Evolutionary conservation across 2,797 vertebrate genomes (phyloP).

Genomic region (Rhinoraja longicauda): DNA sequence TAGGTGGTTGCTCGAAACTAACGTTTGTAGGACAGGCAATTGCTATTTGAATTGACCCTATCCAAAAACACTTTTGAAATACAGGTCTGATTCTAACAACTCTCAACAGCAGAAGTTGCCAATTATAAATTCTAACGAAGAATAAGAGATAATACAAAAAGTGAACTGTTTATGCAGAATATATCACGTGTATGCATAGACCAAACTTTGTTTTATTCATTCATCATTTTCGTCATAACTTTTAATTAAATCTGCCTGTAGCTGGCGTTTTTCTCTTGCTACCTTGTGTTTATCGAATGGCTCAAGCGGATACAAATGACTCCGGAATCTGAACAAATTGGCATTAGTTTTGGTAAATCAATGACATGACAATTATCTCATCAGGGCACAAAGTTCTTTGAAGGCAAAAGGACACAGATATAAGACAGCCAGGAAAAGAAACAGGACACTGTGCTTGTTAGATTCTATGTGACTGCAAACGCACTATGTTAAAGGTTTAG

Average conservation of each 20-base stretch:
- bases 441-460: too few species aligned
- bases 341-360: neutral
- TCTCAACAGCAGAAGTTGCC: neutral
- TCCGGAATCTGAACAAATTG: neutral
- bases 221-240: neutral
- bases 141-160: neutral
- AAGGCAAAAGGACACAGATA: too few species aligned
- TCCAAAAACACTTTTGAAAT: neutral
- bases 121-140: neutral
- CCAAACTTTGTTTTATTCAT: neutral
- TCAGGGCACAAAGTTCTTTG: neutral
- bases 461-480: too few species aligned
- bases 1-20: neutral
- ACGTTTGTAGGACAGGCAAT: neutral
- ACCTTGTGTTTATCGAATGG: neutral
- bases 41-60: neutral
- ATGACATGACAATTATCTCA: neutral
- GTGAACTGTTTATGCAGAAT: neutral
- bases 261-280: neutral
- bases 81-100: neutral
- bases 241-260: neutral
- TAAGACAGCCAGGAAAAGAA: too few species aligned
- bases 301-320: neutral
- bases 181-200: neutral
- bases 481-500: too few species aligned